Evolutionary conservation across 2,797 vertebrate species (phyloP), one percentile per base, ranked within the genome.

Genomic region (Bryconaethiops microstoma): DNA sequence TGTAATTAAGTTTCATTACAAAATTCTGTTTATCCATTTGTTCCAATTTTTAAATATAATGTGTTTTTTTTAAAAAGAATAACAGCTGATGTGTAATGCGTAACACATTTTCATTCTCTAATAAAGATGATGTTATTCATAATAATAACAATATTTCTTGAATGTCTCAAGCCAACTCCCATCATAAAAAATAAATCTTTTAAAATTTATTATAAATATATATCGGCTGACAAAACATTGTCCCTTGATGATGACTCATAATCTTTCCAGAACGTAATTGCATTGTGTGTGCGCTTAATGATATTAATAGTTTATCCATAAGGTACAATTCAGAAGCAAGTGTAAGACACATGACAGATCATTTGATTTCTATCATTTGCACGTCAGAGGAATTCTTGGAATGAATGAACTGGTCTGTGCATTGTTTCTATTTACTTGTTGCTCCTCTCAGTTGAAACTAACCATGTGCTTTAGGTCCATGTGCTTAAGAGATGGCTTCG

Each of bases 401-500:
- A 12, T 42, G 16, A 9, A 7, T 67, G 16, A 8, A 42, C 16
- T 42, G 39, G 25, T 55, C 54, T 35, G 65, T 16, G 9, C 67
- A 19, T 72, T 45, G 6, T n/a, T 74, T 60, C 23, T 35, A 19
- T 14, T 65, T 65, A 7, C 17, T 14, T 55, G 29, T 29, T 25
- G 16, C 29, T 16, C 57, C 45, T 57, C 63, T 76, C 23, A 80
- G 77, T 60, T 59, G 72, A 64, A 67, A 80, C 65, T 65, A 59
- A 48, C 55, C 48, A 62, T 74, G 63, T 45, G 77, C 75, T 67
- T 70, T 78, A 77, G 62, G 74, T 69, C 62, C 42, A 25, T 68
- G 21, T 45, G 54, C 62, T 62, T 52, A 64, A 80, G 69, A 45
- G 19, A 39, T 17, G 57, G 69, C 74, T 25, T 55, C 68, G 52